Conservation (phyloP, 2,797 vertebrate genomes). For the Pelobates cultripes region DNA sequence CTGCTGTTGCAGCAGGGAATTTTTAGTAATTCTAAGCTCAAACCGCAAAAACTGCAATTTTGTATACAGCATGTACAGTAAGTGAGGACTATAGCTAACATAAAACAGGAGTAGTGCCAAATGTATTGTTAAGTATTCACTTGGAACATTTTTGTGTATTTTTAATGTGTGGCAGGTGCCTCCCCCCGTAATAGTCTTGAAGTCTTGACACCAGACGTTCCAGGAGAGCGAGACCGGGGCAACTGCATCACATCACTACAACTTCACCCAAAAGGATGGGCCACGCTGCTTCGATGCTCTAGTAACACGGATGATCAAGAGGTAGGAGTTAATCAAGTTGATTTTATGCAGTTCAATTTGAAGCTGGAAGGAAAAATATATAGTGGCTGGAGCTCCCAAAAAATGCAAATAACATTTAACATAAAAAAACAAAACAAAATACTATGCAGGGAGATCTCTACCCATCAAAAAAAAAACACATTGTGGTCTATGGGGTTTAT, state of each 20-base stretch:
- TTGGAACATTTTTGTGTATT: neutral
- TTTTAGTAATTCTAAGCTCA: neutral
- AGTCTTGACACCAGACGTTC: constrained; percentile 91
- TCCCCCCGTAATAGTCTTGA: constrained; percentile 96
- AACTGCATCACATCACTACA: constrained; percentile 98
- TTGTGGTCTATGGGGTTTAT: no score
- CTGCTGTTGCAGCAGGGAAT: neutral
- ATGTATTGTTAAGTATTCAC: neutral
- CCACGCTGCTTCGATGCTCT: constrained; percentile 93
- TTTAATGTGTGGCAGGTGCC: constrained; percentile 72
- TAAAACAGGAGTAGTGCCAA: neutral
- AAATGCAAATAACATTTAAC: no score
- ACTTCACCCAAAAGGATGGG: constrained; percentile 97
- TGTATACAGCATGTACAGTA: neutral
- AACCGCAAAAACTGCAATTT: neutral
- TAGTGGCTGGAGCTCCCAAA: no score
- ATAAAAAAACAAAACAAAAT: no score
- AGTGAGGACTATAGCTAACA: neutral
- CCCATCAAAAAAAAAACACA: no score
- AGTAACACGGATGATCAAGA: constrained; percentile 98
- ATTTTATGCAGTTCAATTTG: neutral
- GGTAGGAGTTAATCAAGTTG: constrained; percentile 68
- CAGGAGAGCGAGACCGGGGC: constrained; percentile 91
- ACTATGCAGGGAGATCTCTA: no score
- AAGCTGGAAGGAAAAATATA: neutral